Evolutionary conservation across 2,113 vertebrate species (phyloP), one percentile per base, ranked within the genome.

Genomic region (Stigmatopora nigra): DNA sequence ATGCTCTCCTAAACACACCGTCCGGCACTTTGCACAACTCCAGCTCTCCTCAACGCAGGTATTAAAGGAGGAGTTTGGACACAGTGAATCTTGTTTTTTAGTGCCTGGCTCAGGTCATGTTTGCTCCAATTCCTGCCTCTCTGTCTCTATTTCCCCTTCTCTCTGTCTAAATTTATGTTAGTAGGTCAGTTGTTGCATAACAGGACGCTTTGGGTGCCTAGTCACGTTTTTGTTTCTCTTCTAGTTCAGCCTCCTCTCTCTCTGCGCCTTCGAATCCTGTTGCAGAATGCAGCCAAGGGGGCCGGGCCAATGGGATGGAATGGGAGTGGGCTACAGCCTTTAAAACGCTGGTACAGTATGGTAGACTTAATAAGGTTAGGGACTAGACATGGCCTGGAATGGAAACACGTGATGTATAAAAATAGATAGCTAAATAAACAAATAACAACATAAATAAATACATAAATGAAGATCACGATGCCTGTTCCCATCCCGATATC

Each of bases 121-220:
- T 86, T 73, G 84, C 84, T 84, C 78, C 81, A 74, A 25, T 79
- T 82, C 68, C 78, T 70, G 76, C 35, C 81, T 70, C 82, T 67
- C 81, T 70, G 79, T 67, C 81, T 82, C 71, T 65, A 72, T 75
- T 77, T 81, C 69, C 80, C 78, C 66, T 64, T 76, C 63, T 77
- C 83, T 36, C 45, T 44, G 80, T 84, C 83, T 76, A 84, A 89
- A 91, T 91, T 85, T 92, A 88, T 92, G 91, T 91, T 91, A 92
- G 91, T 92, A 89, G 91, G 91, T 92, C 91, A 91, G 86, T 76
- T 77, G 90, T 91, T 92, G 90, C 91, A 90, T 91, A 92, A 92
- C 88, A 90, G 75, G 83, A 79, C 80, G 82, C 89, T 90, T 87
- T 86, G 86, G 82, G 82, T 90, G 88, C 89, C 89, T 88, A 80